Evolutionary conservation across 2,797 vertebrate species (phyloP), one percentile per base, ranked within the genome.

Genomic region (Phaenicophaeus curvirostris): DNA sequence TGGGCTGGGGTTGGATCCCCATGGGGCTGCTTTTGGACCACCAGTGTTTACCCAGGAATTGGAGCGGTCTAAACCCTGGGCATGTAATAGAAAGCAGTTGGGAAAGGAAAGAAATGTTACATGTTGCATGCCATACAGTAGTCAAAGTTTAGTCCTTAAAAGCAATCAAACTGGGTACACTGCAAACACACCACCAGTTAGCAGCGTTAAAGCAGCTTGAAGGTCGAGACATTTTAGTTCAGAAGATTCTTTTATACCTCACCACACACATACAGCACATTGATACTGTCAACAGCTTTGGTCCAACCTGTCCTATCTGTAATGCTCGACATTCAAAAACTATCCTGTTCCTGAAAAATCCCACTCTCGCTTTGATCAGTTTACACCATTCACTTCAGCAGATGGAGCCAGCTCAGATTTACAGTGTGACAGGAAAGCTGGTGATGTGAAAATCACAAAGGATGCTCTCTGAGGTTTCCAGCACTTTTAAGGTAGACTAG

Each of bases 11-110:
- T 99, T 99, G 98, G 99, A 98, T 98, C 99, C 99, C 99, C 99
- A 99, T 98, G 99, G 99, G 98, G 98, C 98, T 97, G 99, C 98
- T 98, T 99, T 99, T 98, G 99, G 99, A 98, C 99, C 99, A 98
- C 99, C 99, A 98, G 99, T 99, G 98, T 99, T 99, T 98, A 99
- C 99, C 99, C 99, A 99, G 98, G 99, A 99, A 99, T 99, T 99
- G 99, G 99, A 99, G 98, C 99, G 99, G 98, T 99, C 99, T 99
- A 99, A 99, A 97, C 99, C 99, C 99, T 99, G 98, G 96, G 97
- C 97, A 97, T 96, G 98, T 96, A 97, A 98, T 16, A 97, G 98
- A 98, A 97, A 98, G 98, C 97, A 98, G 98, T 98, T 97, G 98
- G 98, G 98, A 98, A 98, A 98, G 98, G 98, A 98, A 97, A 98